Evolutionary conservation across 2,113 vertebrate genomes (phyloP), one percentile per base, ranked within the genome.

Genomic region (Strigops habroptila): DNA sequence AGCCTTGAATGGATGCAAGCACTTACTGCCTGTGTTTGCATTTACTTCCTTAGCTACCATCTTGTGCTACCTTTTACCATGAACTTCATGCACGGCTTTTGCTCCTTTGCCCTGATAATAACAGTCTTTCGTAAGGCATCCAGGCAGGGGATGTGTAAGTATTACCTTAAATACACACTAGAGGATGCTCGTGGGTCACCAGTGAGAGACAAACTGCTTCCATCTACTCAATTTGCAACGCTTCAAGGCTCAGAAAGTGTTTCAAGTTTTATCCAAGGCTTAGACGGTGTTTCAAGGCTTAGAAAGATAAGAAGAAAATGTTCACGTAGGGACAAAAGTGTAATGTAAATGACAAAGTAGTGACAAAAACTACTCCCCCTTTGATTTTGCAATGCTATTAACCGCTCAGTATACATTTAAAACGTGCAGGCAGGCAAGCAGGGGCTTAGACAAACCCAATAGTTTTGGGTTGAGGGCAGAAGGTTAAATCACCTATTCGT

Each of bases 131-230:
- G 0, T 1, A 12, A 15, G 62, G 57, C 43, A 33, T 25, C 31
- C 46, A 41, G 55, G 28, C 63, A 35, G 19, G 22, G 35, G n/a
- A 82, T 27, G 14, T 35, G 51, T 63, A 1, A 73, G 76, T 73
- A 24, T 59, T 97, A 35, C 96, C 93, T 70, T 24, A 6, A 57
- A 49, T 39, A 49, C 3, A 85, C 97, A 86, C 97, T 95, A 97
- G 97, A 95, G 96, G 97, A 92, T 96, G 92, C 94, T 97, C 96
- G 93, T 93, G 96, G 85, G 97, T 78, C 96, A 79, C 59, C 87
- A 82, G 88, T 87, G 90, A 90, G 82, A 89, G 30, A 17, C 11
- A 28, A 55, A 7, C 19, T 11, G 17, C 57, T 28, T 28, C 21
- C 5, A 70, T 43, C 46, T 9, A 2, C 60, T 28, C 57, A 1